Base-by-base conservation (phyloP, 2,888 invertebrate species). In the Drosophila percnosoma region DNA sequence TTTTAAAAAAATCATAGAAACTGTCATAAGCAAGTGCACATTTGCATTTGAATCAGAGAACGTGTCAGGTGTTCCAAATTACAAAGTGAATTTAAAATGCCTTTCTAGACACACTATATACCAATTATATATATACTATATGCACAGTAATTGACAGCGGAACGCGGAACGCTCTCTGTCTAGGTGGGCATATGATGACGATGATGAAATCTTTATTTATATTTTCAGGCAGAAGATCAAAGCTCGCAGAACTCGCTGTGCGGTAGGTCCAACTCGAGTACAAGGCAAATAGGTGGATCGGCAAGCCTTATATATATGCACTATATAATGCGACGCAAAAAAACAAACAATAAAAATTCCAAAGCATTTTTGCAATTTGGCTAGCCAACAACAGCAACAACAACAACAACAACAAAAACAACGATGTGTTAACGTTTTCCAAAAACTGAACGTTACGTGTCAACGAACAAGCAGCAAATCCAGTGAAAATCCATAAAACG, bases 321-420 rank as follows among this genome's bases (percentile, higher is more conserved):
- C 24, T 24, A 54, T 36, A 66, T 68, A 73, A 68, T 63, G 42
- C 66, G 53, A 52, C 55, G 53, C 55, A 68, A 62, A 75, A 75
- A 78, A 62, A 61, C 60, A 65, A 68, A 75, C 76, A 49, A 89
- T 91, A 90, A 89, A 89, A 90, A 91, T 91, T 86, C 91, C 91
- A 68, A 87, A 78, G 88, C 89, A 91, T 91, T 87, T 83, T 66
- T 68, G 89, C 82, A 85, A 90, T 89, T 90, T 83, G 82, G 76
- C 78, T 77, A 59, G 54, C 15, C 52, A 31, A 33, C 33, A 64
- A 38, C 66, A 60, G 24, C 33, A 52, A 10, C n/a, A 63, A 33
- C 66, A 52, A 10, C n/a, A 63, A 33, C 66, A 60, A 57, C 61
- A 64, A 33, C 63, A 62, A 24, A 1, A 24, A 67, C 40, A 53